Evolutionary conservation across 2,113 vertebrate species (phyloP).

Genomic region (Sorex fumeus): DNA sequence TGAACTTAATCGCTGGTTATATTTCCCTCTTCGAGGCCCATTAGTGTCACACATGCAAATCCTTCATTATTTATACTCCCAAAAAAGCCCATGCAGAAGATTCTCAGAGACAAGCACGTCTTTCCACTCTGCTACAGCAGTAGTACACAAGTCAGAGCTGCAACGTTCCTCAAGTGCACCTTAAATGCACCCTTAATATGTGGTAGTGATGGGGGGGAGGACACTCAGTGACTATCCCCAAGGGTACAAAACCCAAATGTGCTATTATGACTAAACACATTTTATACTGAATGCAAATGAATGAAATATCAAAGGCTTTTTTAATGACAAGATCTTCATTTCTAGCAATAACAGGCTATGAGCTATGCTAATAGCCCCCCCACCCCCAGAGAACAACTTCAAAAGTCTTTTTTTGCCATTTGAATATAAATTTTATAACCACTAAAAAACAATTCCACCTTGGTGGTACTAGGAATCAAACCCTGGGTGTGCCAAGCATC

Average conservation of each 20-base stretch:
- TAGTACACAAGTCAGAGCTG: neutral
- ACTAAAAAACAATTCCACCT: neutral
- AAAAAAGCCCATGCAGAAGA: conserved; percentile 48
- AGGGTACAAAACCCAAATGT: conserved; percentile 38
- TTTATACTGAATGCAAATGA: conserved; percentile 55
- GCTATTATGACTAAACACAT: conserved; percentile 4
- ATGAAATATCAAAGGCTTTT: conserved; percentile 6
- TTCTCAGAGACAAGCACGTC: neutral
- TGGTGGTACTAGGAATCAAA: no score
- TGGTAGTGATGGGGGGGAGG: neutral
- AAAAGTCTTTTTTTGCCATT: conserved; percentile 5
- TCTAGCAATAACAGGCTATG: conserved; percentile 31
- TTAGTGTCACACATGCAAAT: neutral
- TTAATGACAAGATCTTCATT: conserved; percentile 1
- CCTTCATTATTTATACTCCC: conserved; percentile 40
- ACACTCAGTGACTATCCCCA: neutral
- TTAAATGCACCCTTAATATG: neutral
- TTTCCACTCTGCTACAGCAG: neutral
- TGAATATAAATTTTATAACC: conserved; percentile 30
- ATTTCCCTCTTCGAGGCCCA: conserved; percentile 48
- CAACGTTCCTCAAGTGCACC: neutral
- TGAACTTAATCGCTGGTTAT: conserved; percentile 60
- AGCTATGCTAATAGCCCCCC: neutral
- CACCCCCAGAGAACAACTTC: neutral
- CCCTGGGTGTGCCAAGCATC: no score